Conservation (phyloP, 92 coral and sea anemone genomes). For the Galaxea fascicularis region DNA sequence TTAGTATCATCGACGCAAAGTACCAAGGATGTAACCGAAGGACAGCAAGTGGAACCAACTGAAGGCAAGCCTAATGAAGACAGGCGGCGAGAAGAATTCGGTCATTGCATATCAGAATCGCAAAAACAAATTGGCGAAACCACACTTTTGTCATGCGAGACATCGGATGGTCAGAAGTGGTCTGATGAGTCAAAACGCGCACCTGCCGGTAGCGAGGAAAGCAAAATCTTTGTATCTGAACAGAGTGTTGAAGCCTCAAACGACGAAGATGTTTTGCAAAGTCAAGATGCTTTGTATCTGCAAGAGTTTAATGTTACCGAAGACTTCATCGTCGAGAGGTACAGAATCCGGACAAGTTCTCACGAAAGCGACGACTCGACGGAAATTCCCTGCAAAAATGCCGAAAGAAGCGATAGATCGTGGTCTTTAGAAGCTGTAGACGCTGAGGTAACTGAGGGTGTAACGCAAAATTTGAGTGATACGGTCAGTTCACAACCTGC, state of each 20-base stretch:
- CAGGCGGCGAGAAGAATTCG: not conserved
- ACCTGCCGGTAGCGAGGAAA: conserved; percentile 28
- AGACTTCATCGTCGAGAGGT: conserved; percentile 3
- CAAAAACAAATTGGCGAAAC: conserved; percentile 11
- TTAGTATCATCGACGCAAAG: conserved; percentile 12
- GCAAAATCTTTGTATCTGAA: not conserved
- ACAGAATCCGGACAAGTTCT: conserved; percentile 6
- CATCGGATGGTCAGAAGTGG: conserved; percentile 5
- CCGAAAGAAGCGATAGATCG: not conserved
- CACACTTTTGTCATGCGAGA: not conserved
- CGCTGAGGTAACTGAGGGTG: conserved; percentile 3
- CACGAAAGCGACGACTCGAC: conserved; percentile 1
- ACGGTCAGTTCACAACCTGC: not conserved
- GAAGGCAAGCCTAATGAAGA: not conserved
- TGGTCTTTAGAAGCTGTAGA: not conserved
- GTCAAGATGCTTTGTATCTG: conserved; percentile 28
- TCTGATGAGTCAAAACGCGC: conserved; percentile 3
- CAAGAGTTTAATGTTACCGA: conserved; percentile 13
- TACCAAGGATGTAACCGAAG: not conserved
- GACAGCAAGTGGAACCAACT: not conserved
- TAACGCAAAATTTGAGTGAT: not conserved
- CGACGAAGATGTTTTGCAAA: conserved; percentile 1
- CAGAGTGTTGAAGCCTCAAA: conserved; percentile 1
- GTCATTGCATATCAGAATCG: conserved; percentile 18
- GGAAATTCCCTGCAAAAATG: not conserved